Evolutionary conservation across 2,113 vertebrate species (phyloP), one percentile per base, ranked within the genome.

Genomic region (Thalassarche chlororhynchos): DNA sequence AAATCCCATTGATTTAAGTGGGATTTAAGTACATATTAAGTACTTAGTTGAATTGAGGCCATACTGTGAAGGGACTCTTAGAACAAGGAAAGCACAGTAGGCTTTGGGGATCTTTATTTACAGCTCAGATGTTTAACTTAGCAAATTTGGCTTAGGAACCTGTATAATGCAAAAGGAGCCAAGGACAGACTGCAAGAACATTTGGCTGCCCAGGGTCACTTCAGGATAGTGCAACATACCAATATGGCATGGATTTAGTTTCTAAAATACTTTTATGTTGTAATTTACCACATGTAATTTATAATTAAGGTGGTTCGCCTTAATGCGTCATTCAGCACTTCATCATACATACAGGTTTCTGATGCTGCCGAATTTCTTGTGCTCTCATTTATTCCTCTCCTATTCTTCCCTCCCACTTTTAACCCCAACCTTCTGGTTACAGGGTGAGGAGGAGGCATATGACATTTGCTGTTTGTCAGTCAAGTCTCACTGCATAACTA

Each of bases 81-180:
- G 77, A 94, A 82, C 49, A 94, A 91, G 89, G 85, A 85, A 78
- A 87, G 69, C 91, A 90, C 91, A 96, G 90, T 94, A 96, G 94
- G 91, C 75, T 96, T 94, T 65, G 34, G 60, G 77, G 62, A 93
- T 94, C 93, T 97, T 94, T 90, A 92, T 96, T 97, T 96, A 94
- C 95, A 91, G 95, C 92, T 97, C 95, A 97, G 94, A 95, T 94
- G 80, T 90, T 95, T 91, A 95, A 97, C 81, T 93, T 91, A 31
- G 62, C 49, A 92, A 91, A 92, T 93, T 95, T 96, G 94, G 91
- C 94, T 93, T 89, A 79, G 64, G 79, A 93, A 96, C 83, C 88
- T 89, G 51, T 44, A 65, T 40, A 91, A 96, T 10, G 49, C 85
- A 93, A 76, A 91, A 83, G 55, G 52, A 93, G 93, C 93, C 97